Conservation (phyloP, 2,797 vertebrate species). For the Distichodus sexfasciatus region DNA sequence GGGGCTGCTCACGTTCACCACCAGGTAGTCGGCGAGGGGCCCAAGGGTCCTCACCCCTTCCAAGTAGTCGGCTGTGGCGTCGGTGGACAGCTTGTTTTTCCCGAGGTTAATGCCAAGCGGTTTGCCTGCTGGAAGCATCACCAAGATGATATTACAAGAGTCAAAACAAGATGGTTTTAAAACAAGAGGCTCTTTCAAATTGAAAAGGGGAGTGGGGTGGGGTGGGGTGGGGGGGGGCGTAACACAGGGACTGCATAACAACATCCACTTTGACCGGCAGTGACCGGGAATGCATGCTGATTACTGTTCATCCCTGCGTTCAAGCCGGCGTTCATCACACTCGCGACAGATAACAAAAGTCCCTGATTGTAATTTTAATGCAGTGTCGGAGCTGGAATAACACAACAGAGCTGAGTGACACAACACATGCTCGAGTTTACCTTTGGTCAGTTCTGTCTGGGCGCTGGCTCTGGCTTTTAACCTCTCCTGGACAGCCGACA, state of each 20-base stretch:
- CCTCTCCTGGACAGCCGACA: slow-evolving; percentile 73
- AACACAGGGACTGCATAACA: no score
- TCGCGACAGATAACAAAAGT: background rate
- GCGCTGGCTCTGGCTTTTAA: slow-evolving; percentile 72
- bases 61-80: slow-evolving; percentile 83
- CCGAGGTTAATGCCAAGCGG: slow-evolving; percentile 94
- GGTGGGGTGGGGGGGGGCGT: no score
- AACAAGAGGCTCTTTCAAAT: slow-evolving; percentile 11
- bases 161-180: background rate
- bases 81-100: slow-evolving; percentile 88
- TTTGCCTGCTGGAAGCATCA: slow-evolving; percentile 79
- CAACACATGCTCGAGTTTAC: slow-evolving; percentile 63
- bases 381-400: background rate
- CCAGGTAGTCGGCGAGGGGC: slow-evolving; percentile 91
- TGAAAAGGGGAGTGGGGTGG: no score
- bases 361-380: slow-evolving; percentile 4
- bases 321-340: background rate
- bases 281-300: no score
- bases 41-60: slow-evolving; percentile 83
- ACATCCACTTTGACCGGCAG: no score
- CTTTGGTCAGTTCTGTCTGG: slow-evolving; percentile 77
- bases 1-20: slow-evolving; percentile 95
- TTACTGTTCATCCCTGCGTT: no score
- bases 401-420: background rate
- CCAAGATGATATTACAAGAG: no score